Conservation (phyloP, 1,140 invertebrate species). For the Pogonomyrmex californicus region DNA sequence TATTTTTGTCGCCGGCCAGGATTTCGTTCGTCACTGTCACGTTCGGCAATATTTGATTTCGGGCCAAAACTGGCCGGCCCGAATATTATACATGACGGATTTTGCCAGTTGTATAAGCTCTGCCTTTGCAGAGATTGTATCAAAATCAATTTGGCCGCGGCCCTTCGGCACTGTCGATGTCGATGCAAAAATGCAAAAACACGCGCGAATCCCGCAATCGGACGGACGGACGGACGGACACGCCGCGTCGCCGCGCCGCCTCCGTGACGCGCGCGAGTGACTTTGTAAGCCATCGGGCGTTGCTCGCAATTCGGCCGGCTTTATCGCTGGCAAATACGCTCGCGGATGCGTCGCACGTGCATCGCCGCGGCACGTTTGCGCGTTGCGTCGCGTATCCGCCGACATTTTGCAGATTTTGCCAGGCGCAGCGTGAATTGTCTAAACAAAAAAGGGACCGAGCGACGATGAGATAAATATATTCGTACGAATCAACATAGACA, state of each 20-base stretch:
- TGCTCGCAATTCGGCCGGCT: neutral
- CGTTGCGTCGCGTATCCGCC: neutral
- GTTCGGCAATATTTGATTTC: slow-evolving; percentile 19
- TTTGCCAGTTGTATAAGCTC: neutral
- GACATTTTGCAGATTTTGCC: slow-evolving; percentile 25
- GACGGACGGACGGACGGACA: neutral
- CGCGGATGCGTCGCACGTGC: slow-evolving; percentile 25
- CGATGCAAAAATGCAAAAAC: neutral
- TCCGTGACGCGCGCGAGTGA: neutral
- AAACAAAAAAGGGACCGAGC: neutral
- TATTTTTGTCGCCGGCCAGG: neutral
- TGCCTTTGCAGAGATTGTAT: slow-evolving; percentile 34
- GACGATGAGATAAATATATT: slow-evolving; percentile 4
- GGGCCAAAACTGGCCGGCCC: neutral
- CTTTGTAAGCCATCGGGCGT: slow-evolving; percentile 23
- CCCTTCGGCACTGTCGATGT: neutral
- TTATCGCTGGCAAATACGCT: slow-evolving; percentile 1
- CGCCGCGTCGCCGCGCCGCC: no score
- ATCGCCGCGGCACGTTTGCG: slow-evolving; percentile 2
- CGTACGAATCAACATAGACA: neutral
- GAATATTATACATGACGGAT: slow-evolving; percentile 13
- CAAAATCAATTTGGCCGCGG: slow-evolving; percentile 20
- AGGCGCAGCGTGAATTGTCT: neutral
- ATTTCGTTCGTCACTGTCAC: neutral
- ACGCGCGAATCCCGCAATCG: slow-evolving; percentile 2